Evolutionary conservation across 2,888 invertebrate species (phyloP), one percentile per base, ranked within the genome.

Genomic region (Ethmia dodecea): DNA sequence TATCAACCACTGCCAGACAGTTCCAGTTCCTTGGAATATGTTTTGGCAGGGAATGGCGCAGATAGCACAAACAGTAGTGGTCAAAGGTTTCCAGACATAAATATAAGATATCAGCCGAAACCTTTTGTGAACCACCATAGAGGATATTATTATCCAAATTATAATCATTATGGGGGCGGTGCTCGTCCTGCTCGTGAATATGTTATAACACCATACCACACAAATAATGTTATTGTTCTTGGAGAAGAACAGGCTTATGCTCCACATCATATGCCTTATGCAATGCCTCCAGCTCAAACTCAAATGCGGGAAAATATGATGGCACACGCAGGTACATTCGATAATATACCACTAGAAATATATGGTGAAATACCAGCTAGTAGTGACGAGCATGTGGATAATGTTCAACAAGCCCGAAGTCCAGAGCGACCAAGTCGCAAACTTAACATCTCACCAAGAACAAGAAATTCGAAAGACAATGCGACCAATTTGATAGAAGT

Each of bases 1-100:
- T 86, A 86, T 40, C 86, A 83, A 45, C 86, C 86, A 1, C 44
- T 86, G 16, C 86, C 83, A 11, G 83, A 84, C 39, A 86, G 79
- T 47, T 80, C 81, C 3, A 80, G 79, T 45, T 73, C 78, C 24
- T 55, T 76, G 28, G 79, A 78, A 45, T 78, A 71, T 52, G 56
- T 61, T 22, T 53, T 71, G 16, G 56, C 59, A 5, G 54, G 55
- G 20, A 57, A 46, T 33, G 69, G 63, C 38, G 43, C 62, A 13
- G 75, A 74, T 35, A 61, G 60, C 35, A 57, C 52, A 11, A 52
- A 67, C 25, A 44, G 47, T 18, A 61, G 52, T 45, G 60, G 59
- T 15, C 59, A 56, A 31, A 53, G 65, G 41, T 52, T 69, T 30
- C 53, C 67, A 24, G 70, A 72, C 40, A 40, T 76, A 20, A 79